Conservation (phyloP, 2,888 invertebrate genomes). For the Adineta ricciae region DNA sequence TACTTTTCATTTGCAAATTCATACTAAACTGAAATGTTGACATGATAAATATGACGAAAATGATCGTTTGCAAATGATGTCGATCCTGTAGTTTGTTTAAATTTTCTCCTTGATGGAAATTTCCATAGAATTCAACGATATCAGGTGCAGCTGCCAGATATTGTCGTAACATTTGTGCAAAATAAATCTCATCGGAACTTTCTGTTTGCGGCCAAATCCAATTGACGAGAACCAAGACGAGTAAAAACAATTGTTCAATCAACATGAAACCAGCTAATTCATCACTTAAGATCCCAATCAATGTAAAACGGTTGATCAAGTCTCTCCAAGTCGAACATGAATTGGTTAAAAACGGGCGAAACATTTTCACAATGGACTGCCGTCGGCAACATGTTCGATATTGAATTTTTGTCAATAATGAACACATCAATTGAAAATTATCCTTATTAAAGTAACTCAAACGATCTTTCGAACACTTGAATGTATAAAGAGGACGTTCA, state of each 20-base stretch:
- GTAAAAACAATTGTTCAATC: neutral
- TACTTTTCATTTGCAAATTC: neutral
- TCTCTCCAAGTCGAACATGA: neutral
- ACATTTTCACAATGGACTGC: neutral
- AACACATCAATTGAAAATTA: neutral
- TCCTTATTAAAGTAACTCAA: neutral
- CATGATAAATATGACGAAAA: neutral
- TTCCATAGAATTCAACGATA: neutral
- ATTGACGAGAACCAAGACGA: neutral
- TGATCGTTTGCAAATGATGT: neutral
- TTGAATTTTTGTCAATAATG: neutral
- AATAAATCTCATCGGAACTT: neutral
- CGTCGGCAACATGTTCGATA: neutral
- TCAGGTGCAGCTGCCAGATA: constrained; percentile 5
- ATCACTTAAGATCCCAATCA: neutral
- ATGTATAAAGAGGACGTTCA: neutral
- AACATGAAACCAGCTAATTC: constrained; percentile 20
- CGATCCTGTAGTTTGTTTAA: neutral
- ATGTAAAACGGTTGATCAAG: neutral
- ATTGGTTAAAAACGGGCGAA: neutral
- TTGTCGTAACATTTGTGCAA: constrained; percentile 9
- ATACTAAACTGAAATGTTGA: neutral
- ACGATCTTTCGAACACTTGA: neutral
- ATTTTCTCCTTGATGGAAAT: constrained; percentile 13
- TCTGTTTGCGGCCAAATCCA: constrained; percentile 17